Conservation (phyloP, 2,113 vertebrate species). For the Periophthalmus modestus region DNA sequence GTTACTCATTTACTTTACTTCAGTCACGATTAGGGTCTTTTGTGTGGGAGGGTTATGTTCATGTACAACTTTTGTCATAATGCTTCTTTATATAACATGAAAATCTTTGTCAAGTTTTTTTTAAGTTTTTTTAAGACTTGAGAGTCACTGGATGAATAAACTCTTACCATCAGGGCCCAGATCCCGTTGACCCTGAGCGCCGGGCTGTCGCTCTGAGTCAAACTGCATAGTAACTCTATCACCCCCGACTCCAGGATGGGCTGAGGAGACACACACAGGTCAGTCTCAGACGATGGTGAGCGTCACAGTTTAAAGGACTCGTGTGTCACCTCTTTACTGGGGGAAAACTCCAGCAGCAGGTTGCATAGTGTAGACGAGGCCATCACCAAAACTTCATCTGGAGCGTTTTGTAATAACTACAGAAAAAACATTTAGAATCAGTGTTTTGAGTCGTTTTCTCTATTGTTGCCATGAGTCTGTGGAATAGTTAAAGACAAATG, state of each 20-base stretch:
- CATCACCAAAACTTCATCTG: constrained; percentile 96
- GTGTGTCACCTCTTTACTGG: constrained; percentile 92
- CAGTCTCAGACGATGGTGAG: too few species aligned
- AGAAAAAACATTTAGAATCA: background rate
- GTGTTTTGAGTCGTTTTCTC: too few species aligned
- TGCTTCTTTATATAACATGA: too few species aligned
- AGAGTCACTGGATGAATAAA: background rate
- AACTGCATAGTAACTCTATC: constrained; percentile 95
- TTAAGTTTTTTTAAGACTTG: too few species aligned
- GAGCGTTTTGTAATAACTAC: constrained; percentile 96
- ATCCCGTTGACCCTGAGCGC: constrained; percentile 97
- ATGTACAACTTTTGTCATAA: too few species aligned
- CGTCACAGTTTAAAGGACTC: background rate
- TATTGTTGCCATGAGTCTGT: too few species aligned
- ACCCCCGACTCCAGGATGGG: constrained; percentile 98
- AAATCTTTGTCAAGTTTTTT: too few species aligned
- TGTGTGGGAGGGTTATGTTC: too few species aligned
- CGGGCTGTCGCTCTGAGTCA: constrained; percentile 96
- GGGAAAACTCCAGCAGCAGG: constrained; percentile 97
- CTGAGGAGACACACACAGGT: constrained; percentile 76
- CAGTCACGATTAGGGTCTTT: too few species aligned
- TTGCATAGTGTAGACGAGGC: constrained; percentile 99
- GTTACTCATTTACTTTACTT: too few species aligned
- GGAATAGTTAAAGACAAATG: too few species aligned
- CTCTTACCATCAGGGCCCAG: constrained; percentile 95